These are phyloP conservation scores for Cisticola juncidis DNA, from an alignment of 2,113 vertebrate species.

Conservation along the genomic window DNA sequence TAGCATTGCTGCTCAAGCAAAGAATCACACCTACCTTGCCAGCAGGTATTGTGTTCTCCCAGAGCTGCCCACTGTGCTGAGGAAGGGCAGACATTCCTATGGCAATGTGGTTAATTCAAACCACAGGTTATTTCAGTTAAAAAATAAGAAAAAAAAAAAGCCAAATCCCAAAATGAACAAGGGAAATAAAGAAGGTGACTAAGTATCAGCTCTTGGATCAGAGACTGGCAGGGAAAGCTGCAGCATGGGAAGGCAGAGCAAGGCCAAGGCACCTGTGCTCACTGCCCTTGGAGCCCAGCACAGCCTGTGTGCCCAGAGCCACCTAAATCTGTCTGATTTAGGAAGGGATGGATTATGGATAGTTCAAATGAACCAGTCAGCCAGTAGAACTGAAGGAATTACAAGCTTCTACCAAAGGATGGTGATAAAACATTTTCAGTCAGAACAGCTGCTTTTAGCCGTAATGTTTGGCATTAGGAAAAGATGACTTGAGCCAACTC, in stretches of 20 bases:
- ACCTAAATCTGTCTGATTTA: not conserved
- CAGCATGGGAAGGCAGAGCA: not conserved
- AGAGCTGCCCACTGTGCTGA: not conserved
- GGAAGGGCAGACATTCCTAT: not conserved
- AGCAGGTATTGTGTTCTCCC: not conserved
- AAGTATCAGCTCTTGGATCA: not conserved
- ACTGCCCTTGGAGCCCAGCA: not conserved
- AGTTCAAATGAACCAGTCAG: not conserved
- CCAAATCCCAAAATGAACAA: accelerated
- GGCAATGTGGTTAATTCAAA: not conserved
- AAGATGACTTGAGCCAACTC: not conserved
- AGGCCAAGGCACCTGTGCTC: not conserved
- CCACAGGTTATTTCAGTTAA: not conserved
- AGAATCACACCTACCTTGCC: not conserved
- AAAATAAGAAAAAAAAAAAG: not conserved
- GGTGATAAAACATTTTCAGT: slow-evolving; percentile 16
- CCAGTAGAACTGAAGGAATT: not conserved
- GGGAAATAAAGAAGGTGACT: not conserved
- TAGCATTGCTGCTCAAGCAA: not conserved
- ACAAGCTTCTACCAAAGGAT: slow-evolving; percentile 3
- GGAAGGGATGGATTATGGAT: not conserved
- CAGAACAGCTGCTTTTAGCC: not conserved
- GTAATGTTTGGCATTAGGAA: not conserved
- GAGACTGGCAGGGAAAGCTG: not conserved
- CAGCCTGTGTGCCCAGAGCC: not conserved